phyloP scores from a whole-genome alignment of 2,888 invertebrate genomes.

The Allacma fusca region DNA sequence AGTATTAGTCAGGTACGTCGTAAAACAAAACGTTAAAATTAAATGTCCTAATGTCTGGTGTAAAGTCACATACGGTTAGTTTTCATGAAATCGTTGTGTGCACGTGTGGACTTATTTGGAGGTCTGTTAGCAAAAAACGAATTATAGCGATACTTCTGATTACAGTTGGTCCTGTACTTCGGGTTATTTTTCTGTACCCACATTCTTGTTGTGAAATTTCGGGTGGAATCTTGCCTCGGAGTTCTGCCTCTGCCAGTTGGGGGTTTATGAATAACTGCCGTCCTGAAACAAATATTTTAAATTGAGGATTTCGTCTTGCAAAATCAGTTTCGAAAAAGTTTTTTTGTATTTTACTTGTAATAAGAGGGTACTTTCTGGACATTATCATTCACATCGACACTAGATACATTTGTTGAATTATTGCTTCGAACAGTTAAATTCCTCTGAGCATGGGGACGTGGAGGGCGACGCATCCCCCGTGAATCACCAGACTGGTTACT shows the following conservation, averaged over 20 bases:
- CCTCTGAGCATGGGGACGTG: background rate
- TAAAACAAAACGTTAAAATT: background rate
- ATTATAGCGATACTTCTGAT: slow-evolving; percentile 16
- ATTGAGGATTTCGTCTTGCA: no score
- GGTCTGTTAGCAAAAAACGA: background rate
- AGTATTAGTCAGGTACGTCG: background rate
- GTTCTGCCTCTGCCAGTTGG: slow-evolving; percentile 26
- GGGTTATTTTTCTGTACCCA: slow-evolving; percentile 8
- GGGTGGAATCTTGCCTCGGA: slow-evolving; percentile 17
- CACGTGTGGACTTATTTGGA: background rate
- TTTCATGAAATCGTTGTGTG: slow-evolving; percentile 25
- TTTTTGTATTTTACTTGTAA: slow-evolving; percentile 9
- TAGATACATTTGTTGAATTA: background rate
- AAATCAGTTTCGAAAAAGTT: no score
- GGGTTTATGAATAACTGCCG: slow-evolving; percentile 17
- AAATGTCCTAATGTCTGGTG: no score
- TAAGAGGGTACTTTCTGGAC: slow-evolving; percentile 14
- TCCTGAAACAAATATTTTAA: background rate
- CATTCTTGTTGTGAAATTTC: slow-evolving; percentile 17
- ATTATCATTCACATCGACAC: slow-evolving; percentile 5
- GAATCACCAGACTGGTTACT: background rate
- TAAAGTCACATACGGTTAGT: slow-evolving; percentile 17
- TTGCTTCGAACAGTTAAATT: background rate
- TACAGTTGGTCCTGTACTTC: slow-evolving; percentile 9
- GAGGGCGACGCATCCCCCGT: background rate